Evolutionary conservation across 1,140 invertebrate genomes (phyloP), one percentile per base, ranked within the genome.

Genomic region (Mylabris phalerata): DNA sequence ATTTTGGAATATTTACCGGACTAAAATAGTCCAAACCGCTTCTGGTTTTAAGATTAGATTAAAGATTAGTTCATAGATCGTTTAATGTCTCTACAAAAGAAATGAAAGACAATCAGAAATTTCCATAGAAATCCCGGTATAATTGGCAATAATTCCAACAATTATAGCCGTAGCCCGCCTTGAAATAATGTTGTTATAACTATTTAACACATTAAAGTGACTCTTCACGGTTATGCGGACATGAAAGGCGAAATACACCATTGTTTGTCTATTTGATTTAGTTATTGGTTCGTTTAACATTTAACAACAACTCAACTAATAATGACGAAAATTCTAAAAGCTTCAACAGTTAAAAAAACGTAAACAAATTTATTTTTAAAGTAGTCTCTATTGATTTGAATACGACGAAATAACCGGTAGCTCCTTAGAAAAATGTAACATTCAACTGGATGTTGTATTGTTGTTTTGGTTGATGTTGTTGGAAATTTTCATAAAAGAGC

Each of bases 401-500:
- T 32, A 32, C 4, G 19, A 19, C 19, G 32, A 7, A 32, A 32
- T 32, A 19, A 32, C 32, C 32, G 45, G 51, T 46, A 46, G 51
- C 51, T 44, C 45, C 42, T 41, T 32, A 46, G 46, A 54, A 54
- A 54, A 45, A 45, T 54, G 51, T 54, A 54, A 54, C 51, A 54
- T 32, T 7, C 32, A 5, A 5, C 32, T 32, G 32, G 4, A 32
- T 32, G 32, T 32, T 1, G 32, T 32, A 32, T 32, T 32, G 32
- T 32, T 32, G 32, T 32, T 32, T 4, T 32, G 4, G 32, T 32
- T 32, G 32, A 5, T 32, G 32, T 3, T 32, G 51, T 54, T 26
- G 44, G 51, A 54, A 45, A 46, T 45, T 41, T 54, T 32, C 38
- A 43, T 19, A 54, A 60, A 60, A 60, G 58, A 48, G 58, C 61